Base-by-base conservation (phyloP, 35 echinoderm and acorn worm genomes). In the Ophiothrix spiculata region DNA sequence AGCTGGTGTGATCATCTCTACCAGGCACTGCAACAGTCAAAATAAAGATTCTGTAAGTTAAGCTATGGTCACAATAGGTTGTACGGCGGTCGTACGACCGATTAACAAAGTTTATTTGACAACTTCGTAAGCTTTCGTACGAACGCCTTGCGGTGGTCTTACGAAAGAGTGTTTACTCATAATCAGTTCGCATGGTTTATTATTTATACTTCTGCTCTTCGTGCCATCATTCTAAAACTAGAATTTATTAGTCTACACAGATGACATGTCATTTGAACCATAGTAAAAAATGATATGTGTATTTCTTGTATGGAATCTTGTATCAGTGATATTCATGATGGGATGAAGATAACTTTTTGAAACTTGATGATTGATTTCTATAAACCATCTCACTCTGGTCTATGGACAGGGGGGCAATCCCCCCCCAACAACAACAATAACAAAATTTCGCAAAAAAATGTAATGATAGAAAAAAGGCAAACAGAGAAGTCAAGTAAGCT, bases 21-120 rank as follows among this genome's bases (percentile, higher is more conserved):
- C 88, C 21, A 90, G 88, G 78, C 88, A 90, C 54, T 90, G 88
- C 36, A 90, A 89, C 49, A 81, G 76, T 33, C 54, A 64, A 35
- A 74, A 45, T 32, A 35, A 37, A 35, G 32, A 15, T 4, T 54
- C 63, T n/a, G 37, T 36, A 56, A 84, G 33, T 3, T 35, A 31
- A 36, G 31, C 29, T 31, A 8, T 31, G n/a, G n/a, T n/a, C n/a
- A n/a, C n/a, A n/a, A n/a, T n/a, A n/a, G n/a, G n/a, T n/a, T n/a
- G n/a, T n/a, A n/a, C n/a, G n/a, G n/a, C n/a, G n/a, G n/a, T n/a
- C n/a, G n/a, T n/a, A n/a, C n/a, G n/a, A n/a, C n/a, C n/a, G n/a
- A n/a, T n/a, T n/a, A n/a, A n/a, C n/a, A n/a, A n/a, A n/a, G n/a
- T n/a, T n/a, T n/a, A n/a, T n/a, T n/a, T n/a, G n/a, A n/a, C n/a